Conservation (phyloP, 2,888 invertebrate genomes). For the Pycnomerus fuliginosus region DNA sequence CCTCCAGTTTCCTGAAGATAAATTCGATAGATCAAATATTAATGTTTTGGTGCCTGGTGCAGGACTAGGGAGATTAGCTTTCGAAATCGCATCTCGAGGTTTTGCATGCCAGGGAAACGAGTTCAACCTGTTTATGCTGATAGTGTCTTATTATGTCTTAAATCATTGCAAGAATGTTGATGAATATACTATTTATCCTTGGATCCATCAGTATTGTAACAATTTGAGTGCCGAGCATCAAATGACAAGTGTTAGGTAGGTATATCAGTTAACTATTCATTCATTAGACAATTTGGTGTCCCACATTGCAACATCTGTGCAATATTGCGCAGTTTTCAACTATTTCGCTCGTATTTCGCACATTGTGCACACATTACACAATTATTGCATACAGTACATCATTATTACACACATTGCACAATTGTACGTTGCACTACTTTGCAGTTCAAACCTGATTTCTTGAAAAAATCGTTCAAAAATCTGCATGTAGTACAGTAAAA, state of each 20-base stretch:
- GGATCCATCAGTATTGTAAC: slow-evolving; percentile 94
- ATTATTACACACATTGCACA: too few relatives aligned
- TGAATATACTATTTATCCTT: slow-evolving; percentile 83
- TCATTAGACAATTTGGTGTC: too few relatives aligned
- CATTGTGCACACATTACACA: too few relatives aligned
- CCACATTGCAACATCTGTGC: too few relatives aligned
- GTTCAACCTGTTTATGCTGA: slow-evolving; percentile 96
- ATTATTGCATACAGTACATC: too few relatives aligned
- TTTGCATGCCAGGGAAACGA: slow-evolving; percentile 97
- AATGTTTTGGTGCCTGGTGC: slow-evolving; percentile 92
- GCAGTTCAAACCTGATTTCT: too few relatives aligned
- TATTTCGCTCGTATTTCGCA: too few relatives aligned
- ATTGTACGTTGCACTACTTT: too few relatives aligned
- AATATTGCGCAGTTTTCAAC: too few relatives aligned
- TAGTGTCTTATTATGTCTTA: slow-evolving; percentile 93
- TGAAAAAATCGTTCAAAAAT: too few relatives aligned
- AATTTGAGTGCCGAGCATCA: slow-evolving; percentile 82
- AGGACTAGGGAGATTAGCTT: slow-evolving; percentile 91
- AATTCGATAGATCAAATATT: slow-evolving; percentile 59
- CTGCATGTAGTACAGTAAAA: too few relatives aligned
- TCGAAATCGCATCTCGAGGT: slow-evolving; percentile 87
- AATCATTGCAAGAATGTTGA: slow-evolving; percentile 78
- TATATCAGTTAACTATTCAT: too few relatives aligned
- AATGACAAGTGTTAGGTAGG: slow-evolving; percentile 61
- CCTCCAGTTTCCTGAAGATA: slow-evolving; percentile 66